A percentile compares a stretch with the other conserved stretches of the same genome.
Conservation (phyloP, 2,888 invertebrate species). For the Frankliniella intonsa region DNA sequence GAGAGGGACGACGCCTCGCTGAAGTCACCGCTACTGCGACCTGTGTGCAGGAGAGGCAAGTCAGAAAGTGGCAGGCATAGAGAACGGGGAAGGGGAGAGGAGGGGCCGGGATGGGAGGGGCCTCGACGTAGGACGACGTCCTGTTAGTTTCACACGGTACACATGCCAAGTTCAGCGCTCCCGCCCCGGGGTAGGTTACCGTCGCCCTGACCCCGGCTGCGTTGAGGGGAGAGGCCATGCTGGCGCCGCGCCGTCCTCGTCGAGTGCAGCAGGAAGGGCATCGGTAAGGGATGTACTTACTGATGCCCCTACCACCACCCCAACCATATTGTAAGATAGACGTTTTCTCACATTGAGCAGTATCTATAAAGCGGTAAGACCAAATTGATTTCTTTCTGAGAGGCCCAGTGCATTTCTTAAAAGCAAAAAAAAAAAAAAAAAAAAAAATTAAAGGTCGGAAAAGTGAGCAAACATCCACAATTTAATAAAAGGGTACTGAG, state of each 20-base stretch:
- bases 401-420: neutral
- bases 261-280: no score
- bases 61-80: no score
- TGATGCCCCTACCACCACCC: neutral
- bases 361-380: neutral
- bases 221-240: no score
- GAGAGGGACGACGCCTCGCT: slow-evolving; percentile 11
- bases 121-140: neutral
- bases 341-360: neutral
- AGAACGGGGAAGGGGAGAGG: neutral
- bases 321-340: neutral
- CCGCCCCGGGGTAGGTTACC: neutral
- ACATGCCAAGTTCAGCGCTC: neutral
- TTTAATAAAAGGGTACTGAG: neutral
- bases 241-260: no score
- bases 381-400: neutral
- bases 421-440: no score
- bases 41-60: neutral
- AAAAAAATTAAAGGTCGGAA: no score
- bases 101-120: neutral
- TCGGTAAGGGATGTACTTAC: neutral
- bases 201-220: no score
- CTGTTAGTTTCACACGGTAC: slow-evolving; percentile 15
- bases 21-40: slow-evolving; percentile 9
- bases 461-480: no score